These are phyloP conservation scores for Clytia hemisphaerica DNA, from an alignment of 30 jellyfish, hydroid and myxozoan species.

Conservation along the genomic window DNA sequence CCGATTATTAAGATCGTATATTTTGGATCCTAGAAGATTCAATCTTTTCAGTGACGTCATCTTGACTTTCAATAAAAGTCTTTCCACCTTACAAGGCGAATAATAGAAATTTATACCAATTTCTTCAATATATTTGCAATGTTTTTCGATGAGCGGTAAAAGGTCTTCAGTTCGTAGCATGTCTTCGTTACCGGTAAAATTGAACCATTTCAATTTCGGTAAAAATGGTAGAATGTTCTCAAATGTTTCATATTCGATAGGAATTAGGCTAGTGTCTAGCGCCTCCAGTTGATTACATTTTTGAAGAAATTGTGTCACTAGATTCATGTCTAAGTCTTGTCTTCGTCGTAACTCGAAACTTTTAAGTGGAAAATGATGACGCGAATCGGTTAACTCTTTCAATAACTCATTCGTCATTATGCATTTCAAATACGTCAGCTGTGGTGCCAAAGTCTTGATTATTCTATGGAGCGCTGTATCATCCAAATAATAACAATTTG, in stretches of 20 bases:
- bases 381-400: neutral
- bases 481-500: slow-evolving; percentile 6
- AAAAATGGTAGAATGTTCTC: neutral
- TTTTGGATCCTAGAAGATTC: no score
- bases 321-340: neutral
- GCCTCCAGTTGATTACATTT: neutral
- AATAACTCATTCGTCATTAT: neutral
- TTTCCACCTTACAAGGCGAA: no score
- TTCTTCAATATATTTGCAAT: neutral
- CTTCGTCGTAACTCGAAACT: slow-evolving; percentile 4
- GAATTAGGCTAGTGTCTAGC: slow-evolving; percentile 1
- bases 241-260: neutral
- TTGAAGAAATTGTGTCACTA: neutral
- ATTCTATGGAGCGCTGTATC: neutral
- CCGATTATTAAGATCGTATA: no score
- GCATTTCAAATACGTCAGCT: neutral
- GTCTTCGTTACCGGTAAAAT: slow-evolving; percentile 3
- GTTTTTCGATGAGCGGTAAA: neutral
- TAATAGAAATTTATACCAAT: slow-evolving; percentile 1
- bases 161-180: neutral
- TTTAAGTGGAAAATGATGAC: neutral
- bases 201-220: slow-evolving; percentile 7
- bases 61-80: no score
- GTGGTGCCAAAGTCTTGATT: neutral
- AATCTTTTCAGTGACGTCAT: no score